phyloP scores from a whole-genome alignment of 2,797 vertebrate species.

The Buceros bicornis region DNA sequence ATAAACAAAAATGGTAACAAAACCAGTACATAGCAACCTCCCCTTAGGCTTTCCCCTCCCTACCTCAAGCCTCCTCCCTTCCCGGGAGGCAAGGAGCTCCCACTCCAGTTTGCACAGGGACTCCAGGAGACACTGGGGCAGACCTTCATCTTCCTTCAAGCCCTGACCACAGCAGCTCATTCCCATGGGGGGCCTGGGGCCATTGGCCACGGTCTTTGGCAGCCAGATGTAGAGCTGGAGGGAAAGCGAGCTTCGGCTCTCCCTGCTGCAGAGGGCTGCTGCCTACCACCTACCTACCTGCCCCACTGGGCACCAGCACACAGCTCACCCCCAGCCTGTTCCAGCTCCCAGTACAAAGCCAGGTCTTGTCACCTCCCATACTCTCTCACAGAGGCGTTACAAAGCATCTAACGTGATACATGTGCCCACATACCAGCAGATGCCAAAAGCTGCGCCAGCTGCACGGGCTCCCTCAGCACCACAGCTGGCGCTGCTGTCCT shows the following conservation, averaged over 20 bases:
- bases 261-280: background rate
- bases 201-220: rapidly evolving
- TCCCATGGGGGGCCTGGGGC: no score
- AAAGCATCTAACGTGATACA: rapidly evolving
- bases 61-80: background rate
- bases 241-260: background rate
- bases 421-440: rapidly evolving
- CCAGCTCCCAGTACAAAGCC: rapidly evolving
- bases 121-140: background rate
- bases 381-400: background rate
- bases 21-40: rapidly evolving
- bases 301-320: rapidly evolving
- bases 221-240: background rate
- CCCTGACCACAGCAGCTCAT: rapidly evolving
- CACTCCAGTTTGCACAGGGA: rapidly evolving
- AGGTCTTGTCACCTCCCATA: rapidly evolving
- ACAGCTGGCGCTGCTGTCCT: rapidly evolving
- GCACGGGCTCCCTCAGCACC: rapidly evolving
- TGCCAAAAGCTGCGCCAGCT: rapidly evolving
- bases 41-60: background rate
- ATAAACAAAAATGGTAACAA: background rate
- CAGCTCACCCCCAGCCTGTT: rapidly evolving
- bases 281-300: rapidly evolving
- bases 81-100: no score
- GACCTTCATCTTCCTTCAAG: background rate